Percentiles rank a stretch among this genome's conserved stretches.
Evolutionary conservation across 2,113 vertebrate genomes (phyloP).

Genomic region (cattle (Bos taurus)): ARS-UCD2.0 NW_020192292.1:1680001-1680500

Average conservation of each 20-base stretch:
- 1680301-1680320: not conserved
- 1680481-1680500: not conserved
- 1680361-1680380: not conserved
- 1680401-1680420: not conserved
- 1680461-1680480: not conserved
- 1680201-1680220: not conserved
- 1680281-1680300: not conserved
- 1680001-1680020: not conserved
- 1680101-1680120: constrained; percentile 30
- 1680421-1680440: not conserved
- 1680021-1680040: not conserved
- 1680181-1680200: not conserved
- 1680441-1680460: not conserved
- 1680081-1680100: not conserved
- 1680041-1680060: not conserved
- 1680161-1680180: constrained; percentile 13
- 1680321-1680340: not conserved
- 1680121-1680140: constrained; percentile 3
- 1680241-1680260: not conserved
- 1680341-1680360: not conserved
- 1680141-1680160: not conserved
- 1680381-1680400: not conserved
- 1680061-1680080: not conserved
- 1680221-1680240: constrained; percentile 10
- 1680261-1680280: not conserved